Conservation (phyloP, 1,140 invertebrate genomes). For the Drosophila triauraria region DNA sequence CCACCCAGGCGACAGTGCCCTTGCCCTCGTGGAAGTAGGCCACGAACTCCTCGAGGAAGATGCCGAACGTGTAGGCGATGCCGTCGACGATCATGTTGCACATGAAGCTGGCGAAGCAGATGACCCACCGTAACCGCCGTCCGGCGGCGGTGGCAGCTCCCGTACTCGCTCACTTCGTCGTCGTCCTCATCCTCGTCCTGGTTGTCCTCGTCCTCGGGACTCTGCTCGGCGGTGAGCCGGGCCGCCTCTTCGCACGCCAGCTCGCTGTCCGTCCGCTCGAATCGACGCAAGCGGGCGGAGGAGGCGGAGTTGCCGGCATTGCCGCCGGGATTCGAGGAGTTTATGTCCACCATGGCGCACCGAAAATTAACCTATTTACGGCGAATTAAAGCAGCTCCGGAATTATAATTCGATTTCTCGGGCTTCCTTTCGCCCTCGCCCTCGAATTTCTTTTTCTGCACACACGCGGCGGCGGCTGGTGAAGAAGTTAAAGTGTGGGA, state of each 20-base stretch:
- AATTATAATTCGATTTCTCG: slow-evolving; percentile 13
- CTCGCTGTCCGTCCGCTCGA: slow-evolving; percentile 92
- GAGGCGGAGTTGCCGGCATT: slow-evolving; percentile 73
- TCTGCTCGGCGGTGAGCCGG: slow-evolving; percentile 88
- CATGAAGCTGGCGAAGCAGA: slow-evolving; percentile 98
- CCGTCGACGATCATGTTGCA: slow-evolving; percentile 99
- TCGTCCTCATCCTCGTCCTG: slow-evolving; percentile 88
- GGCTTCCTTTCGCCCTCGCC: slow-evolving; percentile 8
- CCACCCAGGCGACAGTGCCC: slow-evolving; percentile 96
- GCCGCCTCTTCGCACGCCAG: slow-evolving; percentile 92
- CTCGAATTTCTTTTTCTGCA: slow-evolving; percentile 4
- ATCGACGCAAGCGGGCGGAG: slow-evolving; percentile 74
- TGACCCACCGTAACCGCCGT: slow-evolving; percentile 94
- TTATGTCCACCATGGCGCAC: slow-evolving; percentile 34
- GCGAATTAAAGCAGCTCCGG: slow-evolving; percentile 6
- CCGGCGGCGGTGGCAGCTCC: slow-evolving; percentile 93
- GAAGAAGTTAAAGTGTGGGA: slow-evolving; percentile 10
- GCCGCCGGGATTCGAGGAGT: slow-evolving; percentile 30
- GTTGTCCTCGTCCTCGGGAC: slow-evolving; percentile 88
- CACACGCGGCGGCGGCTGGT: slow-evolving; percentile 18
- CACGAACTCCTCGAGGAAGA: slow-evolving; percentile 94
- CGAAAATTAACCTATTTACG: slow-evolving; percentile 12
- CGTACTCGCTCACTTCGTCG: slow-evolving; percentile 91
- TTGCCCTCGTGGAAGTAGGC: slow-evolving; percentile 93
- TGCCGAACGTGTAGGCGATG: slow-evolving; percentile 96